phyloP scores from a whole-genome alignment of 1,140 invertebrate genomes.

The Drosophila tsacasi region DNA sequence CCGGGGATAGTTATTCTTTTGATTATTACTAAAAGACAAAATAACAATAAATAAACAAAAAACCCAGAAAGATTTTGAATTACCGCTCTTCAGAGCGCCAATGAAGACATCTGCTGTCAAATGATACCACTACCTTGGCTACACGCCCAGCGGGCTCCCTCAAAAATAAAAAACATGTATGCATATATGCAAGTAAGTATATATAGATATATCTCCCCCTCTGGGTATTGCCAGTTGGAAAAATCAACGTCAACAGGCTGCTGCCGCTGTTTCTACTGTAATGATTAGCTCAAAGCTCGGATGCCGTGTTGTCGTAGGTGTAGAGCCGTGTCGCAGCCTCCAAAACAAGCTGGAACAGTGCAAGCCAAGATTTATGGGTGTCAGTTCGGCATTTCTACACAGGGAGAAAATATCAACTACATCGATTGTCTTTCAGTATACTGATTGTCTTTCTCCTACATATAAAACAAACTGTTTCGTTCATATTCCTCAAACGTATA shows the following conservation, averaged over 20 bases:
- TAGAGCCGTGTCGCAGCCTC: conserved; percentile 57
- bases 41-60: neutral
- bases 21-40: too few relatives aligned
- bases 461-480: too few relatives aligned
- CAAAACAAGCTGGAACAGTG: conserved; percentile 33
- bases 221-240: conserved; percentile 42
- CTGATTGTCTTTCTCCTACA: neutral
- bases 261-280: conserved; percentile 46
- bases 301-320: conserved; percentile 61
- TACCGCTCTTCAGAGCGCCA: neutral
- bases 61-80: neutral
- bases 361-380: conserved; percentile 34
- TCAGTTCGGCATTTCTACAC: conserved; percentile 15
- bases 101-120: conserved; percentile 40
- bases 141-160: conserved; percentile 16
- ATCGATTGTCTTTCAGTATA: neutral
- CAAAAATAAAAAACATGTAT: conserved; percentile 1
- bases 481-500: too few relatives aligned
- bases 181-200: conserved; percentile 4
- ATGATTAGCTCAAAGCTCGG: conserved; percentile 66
- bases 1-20: too few relatives aligned
- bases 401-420: conserved; percentile 1
- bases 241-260: conserved; percentile 44
- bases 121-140: conserved; percentile 7
- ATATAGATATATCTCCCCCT: conserved; percentile 33